phyloP scores from a whole-genome alignment of 1,140 invertebrate genomes.

The Drosophila athabasca region DNA sequence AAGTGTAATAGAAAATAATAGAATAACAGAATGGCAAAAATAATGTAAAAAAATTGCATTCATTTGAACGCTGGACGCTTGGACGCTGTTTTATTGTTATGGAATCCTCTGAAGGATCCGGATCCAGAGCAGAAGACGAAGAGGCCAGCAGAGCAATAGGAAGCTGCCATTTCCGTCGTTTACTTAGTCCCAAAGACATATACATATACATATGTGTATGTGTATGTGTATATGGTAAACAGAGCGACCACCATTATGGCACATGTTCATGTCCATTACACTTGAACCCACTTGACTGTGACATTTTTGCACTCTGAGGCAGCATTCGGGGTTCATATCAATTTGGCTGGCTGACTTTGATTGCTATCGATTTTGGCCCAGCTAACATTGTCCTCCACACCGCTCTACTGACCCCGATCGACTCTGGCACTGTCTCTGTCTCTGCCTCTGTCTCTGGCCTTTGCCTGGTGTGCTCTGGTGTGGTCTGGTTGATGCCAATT shows the following conservation, averaged over 20 bases:
- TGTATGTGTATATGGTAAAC: constrained; percentile 19
- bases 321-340: constrained; percentile 32
- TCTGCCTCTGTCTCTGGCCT: constrained; percentile 21
- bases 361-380: constrained; percentile 53
- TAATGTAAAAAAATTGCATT: constrained; percentile 8
- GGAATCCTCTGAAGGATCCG: constrained; percentile 13
- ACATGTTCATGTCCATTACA: constrained; percentile 46
- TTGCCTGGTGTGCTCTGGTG: constrained; percentile 26
- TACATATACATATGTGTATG: too few species aligned
- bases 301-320: constrained; percentile 34
- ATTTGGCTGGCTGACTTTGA: constrained; percentile 21
- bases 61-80: not conserved
- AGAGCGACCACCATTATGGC: constrained; percentile 21
- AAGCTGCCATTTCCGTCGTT: constrained; percentile 37
- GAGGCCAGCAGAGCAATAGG: constrained; percentile 22
- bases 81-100: constrained; percentile 32
- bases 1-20: not conserved
- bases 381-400: constrained; percentile 11
- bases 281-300: constrained; percentile 11
- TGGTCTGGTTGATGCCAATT: constrained; percentile 23
- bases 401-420: constrained; percentile 47
- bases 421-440: not conserved
- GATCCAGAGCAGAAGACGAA: not conserved
- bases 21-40: not conserved
- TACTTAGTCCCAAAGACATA: constrained; percentile 27